Evolutionary conservation across 1,140 invertebrate species (phyloP).

Genomic region (Phenacoccus solenopsis): DNA sequence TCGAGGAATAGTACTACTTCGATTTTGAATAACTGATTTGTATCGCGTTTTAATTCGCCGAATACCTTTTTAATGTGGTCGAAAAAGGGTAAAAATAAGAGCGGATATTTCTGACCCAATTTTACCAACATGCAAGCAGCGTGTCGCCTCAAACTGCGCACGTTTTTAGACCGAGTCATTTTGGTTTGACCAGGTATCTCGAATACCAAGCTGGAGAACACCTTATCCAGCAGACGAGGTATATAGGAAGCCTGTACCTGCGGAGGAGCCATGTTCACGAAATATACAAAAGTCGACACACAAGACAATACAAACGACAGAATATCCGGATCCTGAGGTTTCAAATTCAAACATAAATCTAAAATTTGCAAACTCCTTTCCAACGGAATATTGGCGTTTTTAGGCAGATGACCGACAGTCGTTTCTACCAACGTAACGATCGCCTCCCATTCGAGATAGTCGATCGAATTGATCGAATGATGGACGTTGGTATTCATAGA

Average conservation of each 20-base stretch:
- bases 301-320: slow-evolving; percentile 71
- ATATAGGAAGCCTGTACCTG: slow-evolving; percentile 42
- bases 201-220: slow-evolving; percentile 68
- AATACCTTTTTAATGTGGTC: slow-evolving; percentile 65
- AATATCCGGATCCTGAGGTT: slow-evolving; percentile 61
- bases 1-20: slow-evolving; percentile 51
- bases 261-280: slow-evolving; percentile 71
- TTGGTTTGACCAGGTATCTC: slow-evolving; percentile 45
- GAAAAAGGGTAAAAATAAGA: slow-evolving; percentile 72
- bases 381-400: slow-evolving; percentile 48
- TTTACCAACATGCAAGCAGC: slow-evolving; percentile 81
- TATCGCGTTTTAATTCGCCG: slow-evolving; percentile 46
- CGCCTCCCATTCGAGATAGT: slow-evolving; percentile 77
- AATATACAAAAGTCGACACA: slow-evolving; percentile 79
- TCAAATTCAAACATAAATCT: slow-evolving; percentile 57
- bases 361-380: slow-evolving; percentile 52
- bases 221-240: slow-evolving; percentile 69
- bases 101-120: slow-evolving; percentile 70
- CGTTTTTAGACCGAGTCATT: slow-evolving; percentile 48
- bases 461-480: slow-evolving; percentile 41
- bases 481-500: slow-evolving; percentile 35
- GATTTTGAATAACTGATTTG: slow-evolving; percentile 60
- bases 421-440: slow-evolving; percentile 51
- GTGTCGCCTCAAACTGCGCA: slow-evolving; percentile 73
- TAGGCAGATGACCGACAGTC: slow-evolving; percentile 58